Conservation (phyloP, 2,113 vertebrate species). For the Perccottus glenii region DNA sequence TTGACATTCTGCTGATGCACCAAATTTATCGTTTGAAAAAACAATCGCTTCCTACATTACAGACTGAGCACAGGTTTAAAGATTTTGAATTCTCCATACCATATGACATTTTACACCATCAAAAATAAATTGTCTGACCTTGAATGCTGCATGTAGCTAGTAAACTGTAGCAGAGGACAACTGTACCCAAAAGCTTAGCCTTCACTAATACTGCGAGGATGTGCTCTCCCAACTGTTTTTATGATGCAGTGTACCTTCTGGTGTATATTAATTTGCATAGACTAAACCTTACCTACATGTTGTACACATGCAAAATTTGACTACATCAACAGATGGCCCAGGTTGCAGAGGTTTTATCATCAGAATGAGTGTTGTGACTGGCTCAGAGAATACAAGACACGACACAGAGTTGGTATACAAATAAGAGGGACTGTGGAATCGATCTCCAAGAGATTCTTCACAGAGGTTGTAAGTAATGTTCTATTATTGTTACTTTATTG, state of each 20-base stretch:
- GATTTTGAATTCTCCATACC: too few relatives aligned
- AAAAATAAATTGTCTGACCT: constrained; percentile 38
- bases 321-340: constrained; percentile 87
- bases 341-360: constrained; percentile 91
- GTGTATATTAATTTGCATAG: too few relatives aligned
- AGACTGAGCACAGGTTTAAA: not conserved
- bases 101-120: too few relatives aligned
- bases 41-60: not conserved
- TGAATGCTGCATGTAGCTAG: constrained; percentile 26
- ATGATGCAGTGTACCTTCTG: too few relatives aligned
- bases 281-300: too few relatives aligned
- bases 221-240: not conserved
- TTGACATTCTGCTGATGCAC: constrained; percentile 71
- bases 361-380: constrained; percentile 89
- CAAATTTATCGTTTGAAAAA: constrained; percentile 33
- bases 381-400: constrained; percentile 90
- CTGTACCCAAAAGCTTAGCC: constrained; percentile 22
- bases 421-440: constrained; percentile 90
- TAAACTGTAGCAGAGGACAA: constrained; percentile 17
- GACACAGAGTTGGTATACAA: constrained; percentile 89
- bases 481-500: not conserved
- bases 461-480: constrained; percentile 89
- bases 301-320: not conserved
- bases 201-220: not conserved
- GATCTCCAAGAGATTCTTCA: constrained; percentile 95